These are phyloP conservation scores for Sceliomorpha sp. DNA, from an alignment of 2,888 invertebrate species.

Conservation along the genomic window DNA sequence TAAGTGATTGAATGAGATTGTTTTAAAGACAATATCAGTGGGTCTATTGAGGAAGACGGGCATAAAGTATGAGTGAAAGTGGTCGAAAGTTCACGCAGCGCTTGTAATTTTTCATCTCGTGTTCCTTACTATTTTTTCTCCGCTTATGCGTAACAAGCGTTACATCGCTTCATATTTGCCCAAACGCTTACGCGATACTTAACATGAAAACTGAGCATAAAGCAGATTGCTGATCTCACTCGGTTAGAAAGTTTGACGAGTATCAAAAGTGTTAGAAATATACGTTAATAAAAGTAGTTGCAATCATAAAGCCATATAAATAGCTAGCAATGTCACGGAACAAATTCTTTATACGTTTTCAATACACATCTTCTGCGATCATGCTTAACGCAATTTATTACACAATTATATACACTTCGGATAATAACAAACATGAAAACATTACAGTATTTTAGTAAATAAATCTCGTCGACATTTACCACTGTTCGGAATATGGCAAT, in stretches of 20 bases:
- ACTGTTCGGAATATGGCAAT: too few relatives aligned
- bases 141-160: background rate
- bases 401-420: too few relatives aligned
- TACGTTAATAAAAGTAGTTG: slow-evolving; percentile 4
- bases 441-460: too few relatives aligned
- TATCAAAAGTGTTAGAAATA: slow-evolving; percentile 5
- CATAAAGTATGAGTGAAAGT: slow-evolving; percentile 25
- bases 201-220: slow-evolving; percentile 11
- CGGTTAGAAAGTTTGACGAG: slow-evolving; percentile 14
- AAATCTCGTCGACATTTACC: too few relatives aligned
- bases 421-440: too few relatives aligned
- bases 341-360: too few relatives aligned
- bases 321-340: background rate
- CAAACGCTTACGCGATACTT: background rate
- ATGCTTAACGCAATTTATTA: too few relatives aligned
- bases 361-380: too few relatives aligned
- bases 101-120: slow-evolving; percentile 6
- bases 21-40: slow-evolving; percentile 11
- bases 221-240: slow-evolving; percentile 4
- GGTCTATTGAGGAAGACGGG: slow-evolving; percentile 1
- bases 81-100: slow-evolving; percentile 19
- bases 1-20: background rate
- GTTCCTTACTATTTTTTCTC: slow-evolving; percentile 1
- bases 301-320: background rate
- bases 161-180: slow-evolving; percentile 3